Evolutionary conservation across 2,888 invertebrate species (phyloP), one percentile per base, ranked within the genome.

Genomic region (Corythucha ciliata): DNA sequence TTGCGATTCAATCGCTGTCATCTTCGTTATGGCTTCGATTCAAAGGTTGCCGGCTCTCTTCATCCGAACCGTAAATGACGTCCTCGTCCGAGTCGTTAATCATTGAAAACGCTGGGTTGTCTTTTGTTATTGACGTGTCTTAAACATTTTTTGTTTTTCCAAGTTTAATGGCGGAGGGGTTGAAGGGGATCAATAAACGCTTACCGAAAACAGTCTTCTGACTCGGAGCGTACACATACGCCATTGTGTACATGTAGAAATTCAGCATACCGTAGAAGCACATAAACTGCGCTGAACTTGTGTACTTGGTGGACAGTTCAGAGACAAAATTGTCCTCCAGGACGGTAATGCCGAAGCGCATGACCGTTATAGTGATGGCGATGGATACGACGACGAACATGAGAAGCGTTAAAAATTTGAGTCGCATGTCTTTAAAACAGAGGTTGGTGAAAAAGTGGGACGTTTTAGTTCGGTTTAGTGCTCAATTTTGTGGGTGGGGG

Each of bases 41-140:
- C 45, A 88, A 73, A 1, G 87, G 88, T 57, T 85, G 76, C 53
- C 88, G 76, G 63, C 84, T 86, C 63, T 89, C 89, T 63, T 89
- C 89, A 58, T 89, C 89, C 0, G 89, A 88, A 20, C 92, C 93
- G 67, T 93, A 94, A 63, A 93, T 85, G 7, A 94, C 91, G 60
- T 92, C 92, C 69, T 96, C 96, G 66, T 96, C 96, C 0, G 93
- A 94, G 66, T 97, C 96, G 70, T 96, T 96, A 62, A 96, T 83
- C 94, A 97, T 96, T 20, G 94, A 94, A 70, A 96, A 89, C 10
- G 93, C 87, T 41, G 96, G 94, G 73, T 96, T 94, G 73, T 96
- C 96, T 72, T 93, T 94, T 46, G 90, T 88, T 61, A 96, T 88
- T 44, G 60, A 58, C 27, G 56, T 60, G 52, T 62, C 61, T 62